These are phyloP conservation scores for Parascotia fuliginaria DNA, from an alignment of 2,888 invertebrate genomes.

Conservation along the genomic window DNA sequence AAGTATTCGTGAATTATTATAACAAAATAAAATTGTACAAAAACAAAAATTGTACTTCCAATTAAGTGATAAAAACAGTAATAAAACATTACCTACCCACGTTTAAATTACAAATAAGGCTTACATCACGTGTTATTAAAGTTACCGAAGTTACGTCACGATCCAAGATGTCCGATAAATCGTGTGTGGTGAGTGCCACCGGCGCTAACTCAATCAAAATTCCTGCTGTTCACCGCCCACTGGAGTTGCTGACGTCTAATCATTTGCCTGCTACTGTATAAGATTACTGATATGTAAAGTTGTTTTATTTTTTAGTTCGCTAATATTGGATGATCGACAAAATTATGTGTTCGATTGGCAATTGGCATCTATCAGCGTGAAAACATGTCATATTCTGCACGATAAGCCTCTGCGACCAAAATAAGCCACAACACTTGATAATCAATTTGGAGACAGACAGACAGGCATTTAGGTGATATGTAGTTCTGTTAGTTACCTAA, in stretches of 20 bases:
- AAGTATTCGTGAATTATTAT: too few relatives aligned
- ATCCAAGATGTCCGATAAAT: conserved; percentile 35
- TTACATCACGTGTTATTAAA: conserved; percentile 31
- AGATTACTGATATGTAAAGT: conserved; percentile 13
- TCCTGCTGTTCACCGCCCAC: conserved; percentile 49
- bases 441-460: too few relatives aligned
- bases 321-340: too few relatives aligned
- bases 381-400: too few relatives aligned
- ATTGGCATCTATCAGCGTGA: too few relatives aligned
- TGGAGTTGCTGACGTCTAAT: conserved; percentile 32
- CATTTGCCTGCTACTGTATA: conserved; percentile 40
- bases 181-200: conserved; percentile 38
- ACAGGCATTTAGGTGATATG: too few relatives aligned
- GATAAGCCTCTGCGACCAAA: too few relatives aligned
- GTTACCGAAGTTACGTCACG: conserved; percentile 44
- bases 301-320: background rate
- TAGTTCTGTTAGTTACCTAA: too few relatives aligned
- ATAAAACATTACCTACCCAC: conserved; percentile 35
- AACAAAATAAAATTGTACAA: background rate
- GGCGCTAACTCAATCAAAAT: conserved; percentile 65
- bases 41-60: background rate
- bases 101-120: conserved; percentile 28
- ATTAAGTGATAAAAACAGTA: background rate
- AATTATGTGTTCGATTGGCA: too few relatives aligned
- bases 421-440: too few relatives aligned